phyloP scores from a whole-genome alignment of 2,888 invertebrate genomes.

The Trilocha varians region DNA sequence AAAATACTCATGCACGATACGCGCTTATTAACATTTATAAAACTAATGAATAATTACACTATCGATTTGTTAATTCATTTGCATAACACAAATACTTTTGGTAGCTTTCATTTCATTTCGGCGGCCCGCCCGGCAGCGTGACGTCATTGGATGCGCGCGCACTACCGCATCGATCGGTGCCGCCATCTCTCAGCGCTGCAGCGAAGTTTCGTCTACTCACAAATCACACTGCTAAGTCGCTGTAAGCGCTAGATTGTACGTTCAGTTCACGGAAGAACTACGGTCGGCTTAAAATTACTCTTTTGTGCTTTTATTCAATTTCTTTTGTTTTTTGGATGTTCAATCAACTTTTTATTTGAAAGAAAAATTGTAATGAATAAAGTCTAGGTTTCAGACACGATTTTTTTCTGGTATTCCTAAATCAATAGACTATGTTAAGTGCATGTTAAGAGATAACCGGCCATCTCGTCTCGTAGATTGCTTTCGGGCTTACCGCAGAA shows the following conservation, averaged over 20 bases:
- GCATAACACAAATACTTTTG: not conserved
- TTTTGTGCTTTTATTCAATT: not conserved
- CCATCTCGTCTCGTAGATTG: too few species aligned
- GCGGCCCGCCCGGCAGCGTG: slow-evolving; percentile 52
- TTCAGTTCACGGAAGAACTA: slow-evolving; percentile 1
- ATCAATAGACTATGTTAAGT: too few species aligned
- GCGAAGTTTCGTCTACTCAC: slow-evolving; percentile 25
- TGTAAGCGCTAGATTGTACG: slow-evolving; percentile 31
- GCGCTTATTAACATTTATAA: not conserved
- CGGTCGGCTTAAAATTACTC: too few species aligned
- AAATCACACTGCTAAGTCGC: slow-evolving; percentile 20
- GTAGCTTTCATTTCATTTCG: slow-evolving; percentile 37
- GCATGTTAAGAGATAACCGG: too few species aligned
- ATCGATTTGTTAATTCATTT: not conserved
- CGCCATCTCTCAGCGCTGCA: slow-evolving; percentile 46
- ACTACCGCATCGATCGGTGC: slow-evolving; percentile 49
- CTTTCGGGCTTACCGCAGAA: too few species aligned
- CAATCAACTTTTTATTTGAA: too few species aligned
- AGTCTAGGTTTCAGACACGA: too few species aligned
- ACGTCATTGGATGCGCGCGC: slow-evolving; percentile 68
- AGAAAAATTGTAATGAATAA: too few species aligned
- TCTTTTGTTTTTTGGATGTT: not conserved
- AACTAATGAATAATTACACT: not conserved
- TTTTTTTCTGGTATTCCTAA: too few species aligned
- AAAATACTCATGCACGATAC: too few species aligned